These are phyloP conservation scores for Felis catus DNA, from an alignment of 2,113 vertebrate genomes.

Conservation along the genomic window DNA sequence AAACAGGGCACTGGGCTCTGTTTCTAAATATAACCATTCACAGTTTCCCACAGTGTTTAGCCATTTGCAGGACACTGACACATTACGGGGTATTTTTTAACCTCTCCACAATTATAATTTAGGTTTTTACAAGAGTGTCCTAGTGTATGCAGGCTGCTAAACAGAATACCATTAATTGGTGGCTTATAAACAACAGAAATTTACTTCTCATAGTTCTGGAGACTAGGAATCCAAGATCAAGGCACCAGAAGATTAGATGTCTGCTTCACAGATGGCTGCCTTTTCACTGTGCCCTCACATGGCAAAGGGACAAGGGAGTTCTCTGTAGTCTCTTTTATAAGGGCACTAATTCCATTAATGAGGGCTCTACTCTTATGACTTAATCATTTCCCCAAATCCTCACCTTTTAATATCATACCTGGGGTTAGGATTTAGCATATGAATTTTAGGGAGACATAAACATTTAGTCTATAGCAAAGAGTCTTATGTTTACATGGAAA, in stretches of 20 bases:
- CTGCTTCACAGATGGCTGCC: not conserved
- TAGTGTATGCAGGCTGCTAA: not conserved
- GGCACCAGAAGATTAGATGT: not conserved
- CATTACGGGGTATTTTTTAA: not conserved
- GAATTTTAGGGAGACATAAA: not conserved
- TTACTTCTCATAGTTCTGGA: not conserved
- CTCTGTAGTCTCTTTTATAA: not conserved
- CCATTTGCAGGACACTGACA: fast-evolving
- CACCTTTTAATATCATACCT: not conserved
- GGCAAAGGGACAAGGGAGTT: not conserved
- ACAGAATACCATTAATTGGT: not conserved
- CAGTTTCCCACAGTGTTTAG: not conserved
- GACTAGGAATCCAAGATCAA: not conserved
- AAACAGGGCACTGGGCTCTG: not conserved
- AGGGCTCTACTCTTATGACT: not conserved
- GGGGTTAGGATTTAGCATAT: not conserved
- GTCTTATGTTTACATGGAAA: not conserved
- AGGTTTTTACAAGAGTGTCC: not conserved
- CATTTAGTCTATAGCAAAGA: not conserved
- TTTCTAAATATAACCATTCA: not conserved
- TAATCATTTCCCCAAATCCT: not conserved
- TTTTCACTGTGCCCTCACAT: not conserved
- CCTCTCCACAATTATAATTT: not conserved
- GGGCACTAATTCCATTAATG: not conserved
- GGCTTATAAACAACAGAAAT: not conserved